phyloP scores from a whole-genome alignment of 2,888 invertebrate species.

The Tinea trinotella region DNA sequence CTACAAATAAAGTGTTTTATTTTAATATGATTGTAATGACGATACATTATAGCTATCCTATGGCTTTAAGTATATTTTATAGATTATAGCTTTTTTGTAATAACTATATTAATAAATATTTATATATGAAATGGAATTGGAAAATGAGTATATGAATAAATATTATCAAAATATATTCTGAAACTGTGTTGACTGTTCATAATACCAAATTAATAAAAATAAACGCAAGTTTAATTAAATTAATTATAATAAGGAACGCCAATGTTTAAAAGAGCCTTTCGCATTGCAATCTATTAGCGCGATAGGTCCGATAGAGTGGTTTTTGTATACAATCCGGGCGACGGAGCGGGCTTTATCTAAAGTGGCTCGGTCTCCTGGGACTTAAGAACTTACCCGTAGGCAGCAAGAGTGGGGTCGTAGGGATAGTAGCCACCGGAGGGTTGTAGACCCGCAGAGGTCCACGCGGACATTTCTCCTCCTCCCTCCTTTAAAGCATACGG shows the following conservation, averaged over 20 bases:
- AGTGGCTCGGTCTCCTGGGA: constrained; percentile 48
- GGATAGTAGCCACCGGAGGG: constrained; percentile 94
- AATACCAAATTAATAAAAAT: too few relatives aligned
- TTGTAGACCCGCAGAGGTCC: constrained; percentile 92
- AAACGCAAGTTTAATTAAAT: constrained; percentile 9
- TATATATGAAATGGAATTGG: too few relatives aligned
- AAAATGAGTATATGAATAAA: too few relatives aligned
- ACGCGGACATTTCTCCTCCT: constrained; percentile 91
- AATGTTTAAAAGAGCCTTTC: constrained; percentile 63
- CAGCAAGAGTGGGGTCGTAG: constrained; percentile 92
- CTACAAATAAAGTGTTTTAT: not conserved
- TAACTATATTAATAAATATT: too few relatives aligned
- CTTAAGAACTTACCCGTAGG: constrained; percentile 88
- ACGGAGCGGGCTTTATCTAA: constrained; percentile 62
- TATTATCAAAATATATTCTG: too few relatives aligned
- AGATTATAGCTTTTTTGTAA: too few relatives aligned
- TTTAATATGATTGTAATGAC: not conserved
- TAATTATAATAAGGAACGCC: constrained; percentile 43
- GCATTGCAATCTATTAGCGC: constrained; percentile 66
- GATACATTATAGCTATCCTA: not conserved
- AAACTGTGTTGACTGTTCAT: too few relatives aligned
- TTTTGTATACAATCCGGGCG: constrained; percentile 58
- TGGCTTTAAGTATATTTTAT: too few relatives aligned
- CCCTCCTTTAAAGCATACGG: constrained; percentile 90
- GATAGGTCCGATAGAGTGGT: constrained; percentile 60